Conservation (phyloP, 2,113 vertebrate genomes). For the Bolborhynchus lineola region DNA sequence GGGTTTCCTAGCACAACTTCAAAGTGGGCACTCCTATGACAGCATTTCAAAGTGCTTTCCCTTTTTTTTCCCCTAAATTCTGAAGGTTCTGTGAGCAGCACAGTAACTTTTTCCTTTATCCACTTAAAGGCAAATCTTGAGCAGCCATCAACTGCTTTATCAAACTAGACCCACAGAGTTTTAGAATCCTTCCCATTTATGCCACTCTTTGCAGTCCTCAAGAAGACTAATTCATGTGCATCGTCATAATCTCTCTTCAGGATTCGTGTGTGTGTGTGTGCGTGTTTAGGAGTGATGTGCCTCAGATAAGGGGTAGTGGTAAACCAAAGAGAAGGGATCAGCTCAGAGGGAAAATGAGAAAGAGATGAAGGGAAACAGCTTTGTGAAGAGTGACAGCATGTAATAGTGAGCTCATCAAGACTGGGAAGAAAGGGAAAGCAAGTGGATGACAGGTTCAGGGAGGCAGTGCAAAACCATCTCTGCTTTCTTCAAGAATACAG, state of each 20-base stretch:
- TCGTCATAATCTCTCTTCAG: neutral
- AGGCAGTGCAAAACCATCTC: neutral
- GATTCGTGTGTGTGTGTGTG: neutral
- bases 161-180: neutral
- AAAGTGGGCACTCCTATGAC: constrained; percentile 26
- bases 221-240: neutral
- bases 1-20: constrained; percentile 33
- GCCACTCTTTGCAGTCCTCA: neutral
- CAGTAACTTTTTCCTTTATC: neutral
- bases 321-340: neutral
- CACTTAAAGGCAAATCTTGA: neutral
- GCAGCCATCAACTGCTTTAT: neutral
- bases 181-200: neutral
- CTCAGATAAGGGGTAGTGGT: neutral
- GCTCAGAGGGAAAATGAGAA: neutral
- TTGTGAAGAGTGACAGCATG: neutral
- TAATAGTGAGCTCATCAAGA: neutral
- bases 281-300: neutral
- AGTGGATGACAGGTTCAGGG: neutral
- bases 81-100: neutral
- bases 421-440: neutral
- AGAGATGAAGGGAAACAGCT: neutral
- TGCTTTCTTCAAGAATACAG: neutral
- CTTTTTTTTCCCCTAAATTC: neutral
- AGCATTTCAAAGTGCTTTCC: constrained; percentile 21